Conservation (phyloP, 2,888 invertebrate species). For the Platypus cylindrus region DNA sequence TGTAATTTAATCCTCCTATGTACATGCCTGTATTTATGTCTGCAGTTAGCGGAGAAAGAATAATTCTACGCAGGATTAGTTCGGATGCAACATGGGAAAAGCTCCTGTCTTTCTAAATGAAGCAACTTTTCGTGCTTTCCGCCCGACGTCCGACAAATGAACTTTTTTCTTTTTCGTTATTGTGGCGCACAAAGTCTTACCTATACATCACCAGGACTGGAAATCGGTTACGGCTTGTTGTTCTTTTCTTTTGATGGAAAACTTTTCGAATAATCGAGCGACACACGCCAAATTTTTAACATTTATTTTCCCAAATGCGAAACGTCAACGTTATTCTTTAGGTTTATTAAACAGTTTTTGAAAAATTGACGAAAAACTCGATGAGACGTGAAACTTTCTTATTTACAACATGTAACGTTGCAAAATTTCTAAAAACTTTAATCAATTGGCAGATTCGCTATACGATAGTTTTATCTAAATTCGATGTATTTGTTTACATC, state of each 20-base stretch:
- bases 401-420: no score
- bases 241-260: conserved; percentile 16
- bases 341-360: no score
- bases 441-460: no score
- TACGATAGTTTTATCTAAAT: no score
- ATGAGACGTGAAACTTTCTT: no score
- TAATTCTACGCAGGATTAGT: conserved; percentile 33
- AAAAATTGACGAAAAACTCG: no score
- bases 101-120: conserved; percentile 34
- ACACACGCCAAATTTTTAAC: conserved; percentile 12
- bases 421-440: no score
- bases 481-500: no score
- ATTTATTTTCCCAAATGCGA: conserved; percentile 11
- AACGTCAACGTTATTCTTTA: conserved; percentile 12
- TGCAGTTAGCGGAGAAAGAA: conserved; percentile 29
- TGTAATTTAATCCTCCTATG: conserved; percentile 23
- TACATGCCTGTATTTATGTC: conserved; percentile 31
- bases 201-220: conserved; percentile 24
- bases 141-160: conserved; percentile 35
- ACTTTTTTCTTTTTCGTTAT: conserved; percentile 28
- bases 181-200: conserved; percentile 21
- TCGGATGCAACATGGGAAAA: conserved; percentile 29
- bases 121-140: conserved; percentile 34
- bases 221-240: conserved; percentile 16
- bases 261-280: conserved; percentile 14